Evolutionary conservation across 2,113 vertebrate genomes (phyloP).

Genomic region (Gobius niger): DNA sequence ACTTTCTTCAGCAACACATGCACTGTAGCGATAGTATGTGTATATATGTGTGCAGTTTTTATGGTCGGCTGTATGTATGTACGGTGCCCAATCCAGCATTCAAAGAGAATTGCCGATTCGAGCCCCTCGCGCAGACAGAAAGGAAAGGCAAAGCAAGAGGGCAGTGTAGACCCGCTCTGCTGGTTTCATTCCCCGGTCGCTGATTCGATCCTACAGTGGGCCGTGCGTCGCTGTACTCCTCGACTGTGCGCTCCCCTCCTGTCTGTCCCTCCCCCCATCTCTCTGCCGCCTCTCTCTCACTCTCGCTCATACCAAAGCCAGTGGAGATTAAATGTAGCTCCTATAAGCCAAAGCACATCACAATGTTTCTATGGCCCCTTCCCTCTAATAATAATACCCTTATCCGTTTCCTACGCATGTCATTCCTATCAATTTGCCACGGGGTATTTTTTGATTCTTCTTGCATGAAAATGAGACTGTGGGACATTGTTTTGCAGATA

Average conservation of each 20-base stretch:
- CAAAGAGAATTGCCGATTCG: slow-evolving; percentile 78
- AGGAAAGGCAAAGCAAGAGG: slow-evolving; percentile 81
- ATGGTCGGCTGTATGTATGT: no score
- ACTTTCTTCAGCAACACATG: not conserved
- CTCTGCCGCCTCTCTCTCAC: slow-evolving; percentile 58
- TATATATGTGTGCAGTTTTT: slow-evolving; percentile 45
- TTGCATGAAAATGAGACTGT: slow-evolving; percentile 52
- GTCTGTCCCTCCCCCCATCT: slow-evolving; percentile 72
- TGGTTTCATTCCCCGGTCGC: slow-evolving; percentile 78
- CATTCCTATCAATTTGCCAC: slow-evolving; percentile 16
- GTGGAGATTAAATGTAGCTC: slow-evolving; percentile 96
- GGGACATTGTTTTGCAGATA: slow-evolving; percentile 56
- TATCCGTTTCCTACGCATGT: slow-evolving; percentile 18
- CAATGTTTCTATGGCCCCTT: slow-evolving; percentile 81
- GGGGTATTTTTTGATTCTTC: slow-evolving; percentile 31
- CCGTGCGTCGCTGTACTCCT: slow-evolving; percentile 87
- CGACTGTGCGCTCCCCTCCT: slow-evolving; percentile 46
- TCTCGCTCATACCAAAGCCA: slow-evolving; percentile 80
- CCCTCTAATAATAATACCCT: slow-evolving; percentile 40
- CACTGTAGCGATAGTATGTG: not conserved
- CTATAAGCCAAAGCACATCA: slow-evolving; percentile 91
- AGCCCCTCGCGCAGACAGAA: slow-evolving; percentile 43
- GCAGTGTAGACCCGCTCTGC: slow-evolving; percentile 84
- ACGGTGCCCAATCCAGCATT: slow-evolving; percentile 72
- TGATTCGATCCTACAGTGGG: slow-evolving; percentile 85